Base-by-base conservation (phyloP, 2,797 vertebrate genomes). In the Pampus argenteus region DNA sequence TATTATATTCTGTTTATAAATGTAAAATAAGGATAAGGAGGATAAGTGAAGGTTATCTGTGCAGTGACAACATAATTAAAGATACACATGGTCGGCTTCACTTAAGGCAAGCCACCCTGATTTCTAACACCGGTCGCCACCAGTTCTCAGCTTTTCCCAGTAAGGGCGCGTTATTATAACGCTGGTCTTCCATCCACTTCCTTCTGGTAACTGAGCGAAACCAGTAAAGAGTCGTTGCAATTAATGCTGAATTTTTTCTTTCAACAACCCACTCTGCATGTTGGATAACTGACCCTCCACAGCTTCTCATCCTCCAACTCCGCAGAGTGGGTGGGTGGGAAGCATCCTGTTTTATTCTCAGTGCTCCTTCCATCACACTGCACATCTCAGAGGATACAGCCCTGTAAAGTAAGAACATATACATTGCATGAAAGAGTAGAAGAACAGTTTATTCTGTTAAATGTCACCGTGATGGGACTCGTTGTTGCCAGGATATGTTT, bases 201-300 rank as follows among this genome's bases (percentile, higher is more conserved):
- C 71, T 60, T 74, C 67, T 71, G 52, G 74, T 65, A 83, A 81
- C 74, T 67, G 59, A 76, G 31, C 72, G 69, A 77, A 75, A 71
- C 57, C 51, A 49, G 79, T 49, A 10, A 81, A 86, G 75, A 74
- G 74, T 58, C 45, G 81, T 71, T 61, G 76, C 78, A 91, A 91
- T 91, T 88, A 91, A 79, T 72, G 69, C 69, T 49, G 74, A 72
- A 87, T 81, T 81, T 82, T 82, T 69, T 73, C 83, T 86, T 58
- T 80, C 77, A 88, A 72, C 91, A 88, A 14, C 91, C 88, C 91
- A 92, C 91, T 91, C 89, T 90, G 77, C 83, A 83, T 75, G 88
- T 54, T 86, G 81, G 61, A 78, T 75, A 80, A 79, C 66, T 86
- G 88, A 91, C 87, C 81, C 81, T 76, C 74, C 79, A 47, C n/a